Conservation (phyloP, 2,888 invertebrate species). For the Tholera decimalis region DNA sequence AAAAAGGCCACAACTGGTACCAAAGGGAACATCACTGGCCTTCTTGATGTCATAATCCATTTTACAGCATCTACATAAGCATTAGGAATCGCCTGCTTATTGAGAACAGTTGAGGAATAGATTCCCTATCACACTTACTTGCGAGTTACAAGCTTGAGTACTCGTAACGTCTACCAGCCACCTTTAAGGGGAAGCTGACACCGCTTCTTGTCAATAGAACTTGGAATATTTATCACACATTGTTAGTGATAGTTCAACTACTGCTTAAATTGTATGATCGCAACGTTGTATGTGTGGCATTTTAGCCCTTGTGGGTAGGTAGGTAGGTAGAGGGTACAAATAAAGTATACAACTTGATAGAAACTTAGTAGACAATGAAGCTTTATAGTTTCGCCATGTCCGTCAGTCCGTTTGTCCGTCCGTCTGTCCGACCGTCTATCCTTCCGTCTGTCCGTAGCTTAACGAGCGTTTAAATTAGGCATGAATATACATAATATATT, state of each 20-base stretch:
- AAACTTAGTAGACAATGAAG: too few species aligned
- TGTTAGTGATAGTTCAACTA: constrained; percentile 33
- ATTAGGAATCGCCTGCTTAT: constrained; percentile 1
- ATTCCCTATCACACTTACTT: constrained; percentile 26
- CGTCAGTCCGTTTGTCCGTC: too few species aligned
- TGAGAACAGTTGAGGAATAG: constrained; percentile 19
- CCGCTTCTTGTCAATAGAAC: constrained; percentile 19
- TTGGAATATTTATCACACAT: constrained; percentile 27
- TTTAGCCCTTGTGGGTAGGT: not conserved
- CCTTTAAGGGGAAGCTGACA: constrained; percentile 25
- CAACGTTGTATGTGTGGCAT: not conserved
- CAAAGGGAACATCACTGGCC: too few species aligned
- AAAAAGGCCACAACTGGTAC: not conserved
- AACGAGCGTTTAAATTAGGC: too few species aligned
- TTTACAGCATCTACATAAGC: constrained; percentile 21
- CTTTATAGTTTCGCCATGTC: too few species aligned
- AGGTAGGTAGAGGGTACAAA: too few species aligned
- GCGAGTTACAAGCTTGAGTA: constrained; percentile 25
- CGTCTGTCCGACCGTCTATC: too few species aligned
- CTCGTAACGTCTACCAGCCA: constrained; percentile 21
- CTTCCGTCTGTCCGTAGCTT: too few species aligned
- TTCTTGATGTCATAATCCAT: constrained; percentile 1
- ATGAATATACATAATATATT: too few species aligned
- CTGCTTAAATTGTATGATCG: constrained; percentile 9
- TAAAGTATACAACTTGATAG: too few species aligned